Percentiles rank a stretch among this genome's conserved stretches.
Conservation (phyloP, 2,113 vertebrate genomes). For the Nycticryphes semicollaris region DNA sequence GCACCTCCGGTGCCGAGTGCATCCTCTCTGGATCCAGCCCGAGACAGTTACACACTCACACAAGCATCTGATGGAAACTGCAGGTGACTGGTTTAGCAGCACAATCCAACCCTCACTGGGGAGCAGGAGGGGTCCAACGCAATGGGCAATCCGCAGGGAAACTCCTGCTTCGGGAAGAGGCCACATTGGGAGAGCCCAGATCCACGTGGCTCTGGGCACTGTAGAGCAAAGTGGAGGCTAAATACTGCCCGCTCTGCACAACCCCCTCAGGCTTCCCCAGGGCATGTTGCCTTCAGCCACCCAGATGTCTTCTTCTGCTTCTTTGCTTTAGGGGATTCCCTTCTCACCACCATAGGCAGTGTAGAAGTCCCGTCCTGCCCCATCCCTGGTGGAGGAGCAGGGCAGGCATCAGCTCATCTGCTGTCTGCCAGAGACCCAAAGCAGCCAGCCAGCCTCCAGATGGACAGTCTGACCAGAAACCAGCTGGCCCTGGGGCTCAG, state of each 20-base stretch:
- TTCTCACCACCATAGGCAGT: not conserved
- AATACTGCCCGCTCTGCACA: not conserved
- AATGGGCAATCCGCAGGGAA: fast-evolving
- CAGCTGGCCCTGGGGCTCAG: not conserved
- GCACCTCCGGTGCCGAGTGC: not conserved
- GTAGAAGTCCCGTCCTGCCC: not conserved
- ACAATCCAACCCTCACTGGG: fast-evolving
- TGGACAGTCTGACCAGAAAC: not conserved
- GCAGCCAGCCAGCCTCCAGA: not conserved
- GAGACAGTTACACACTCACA: not conserved
- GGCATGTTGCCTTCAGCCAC: not conserved
- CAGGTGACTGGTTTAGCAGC: not conserved
- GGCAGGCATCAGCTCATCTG: not conserved
- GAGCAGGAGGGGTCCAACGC: not conserved
- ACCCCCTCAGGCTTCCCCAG: fast-evolving
- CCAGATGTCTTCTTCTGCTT: not conserved
- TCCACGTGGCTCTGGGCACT: not conserved
- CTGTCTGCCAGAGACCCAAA: not conserved
- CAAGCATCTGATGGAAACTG: not conserved
- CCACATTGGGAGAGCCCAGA: not conserved
- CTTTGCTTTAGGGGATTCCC: not conserved
- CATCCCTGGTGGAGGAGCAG: fast-evolving
- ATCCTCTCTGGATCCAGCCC: not conserved
- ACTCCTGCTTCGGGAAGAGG: not conserved
- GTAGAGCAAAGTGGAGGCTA: not conserved